phyloP scores from a whole-genome alignment of 2,888 invertebrate species.

The Polia nebulosa region DNA sequence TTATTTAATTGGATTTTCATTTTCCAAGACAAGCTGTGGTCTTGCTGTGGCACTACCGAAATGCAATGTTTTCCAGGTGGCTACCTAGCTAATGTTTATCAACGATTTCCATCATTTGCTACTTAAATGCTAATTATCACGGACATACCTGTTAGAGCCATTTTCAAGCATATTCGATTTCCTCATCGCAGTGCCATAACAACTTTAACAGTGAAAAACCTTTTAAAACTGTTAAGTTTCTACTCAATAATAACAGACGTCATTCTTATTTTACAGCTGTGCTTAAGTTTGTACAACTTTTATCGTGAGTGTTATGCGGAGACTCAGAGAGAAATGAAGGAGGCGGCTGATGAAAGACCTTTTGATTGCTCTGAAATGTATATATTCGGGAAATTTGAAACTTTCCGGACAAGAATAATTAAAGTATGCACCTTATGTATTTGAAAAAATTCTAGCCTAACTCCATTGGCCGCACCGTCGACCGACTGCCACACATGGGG shows the following conservation, averaged over 20 bases:
- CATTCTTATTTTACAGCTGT: constrained; percentile 71
- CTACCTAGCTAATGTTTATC: not conserved
- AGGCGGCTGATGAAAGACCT: constrained; percentile 93
- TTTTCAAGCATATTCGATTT: not conserved
- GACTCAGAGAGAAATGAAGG: constrained; percentile 93
- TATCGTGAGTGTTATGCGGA: constrained; percentile 88
- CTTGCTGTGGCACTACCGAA: too few relatives aligned
- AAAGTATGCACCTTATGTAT: constrained; percentile 87
- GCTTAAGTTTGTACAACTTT: constrained; percentile 84
- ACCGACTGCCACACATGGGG: not conserved
- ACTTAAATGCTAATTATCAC: not conserved
- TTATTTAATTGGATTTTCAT: not conserved
- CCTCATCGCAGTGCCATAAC: not conserved
- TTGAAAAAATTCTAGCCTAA: not conserved
- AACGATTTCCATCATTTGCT: not conserved
- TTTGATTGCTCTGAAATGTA: constrained; percentile 97
- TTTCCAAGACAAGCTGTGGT: not conserved
- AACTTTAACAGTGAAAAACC: not conserved
- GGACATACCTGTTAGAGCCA: not conserved
- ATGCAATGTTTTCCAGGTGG: not conserved
- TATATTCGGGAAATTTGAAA: constrained; percentile 97
- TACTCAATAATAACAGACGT: not conserved
- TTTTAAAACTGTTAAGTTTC: not conserved
- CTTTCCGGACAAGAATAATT: constrained; percentile 94
- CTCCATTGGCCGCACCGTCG: not conserved